Conservation (phyloP, 2,113 vertebrate species). For the Hiodon tergisus region DNA sequence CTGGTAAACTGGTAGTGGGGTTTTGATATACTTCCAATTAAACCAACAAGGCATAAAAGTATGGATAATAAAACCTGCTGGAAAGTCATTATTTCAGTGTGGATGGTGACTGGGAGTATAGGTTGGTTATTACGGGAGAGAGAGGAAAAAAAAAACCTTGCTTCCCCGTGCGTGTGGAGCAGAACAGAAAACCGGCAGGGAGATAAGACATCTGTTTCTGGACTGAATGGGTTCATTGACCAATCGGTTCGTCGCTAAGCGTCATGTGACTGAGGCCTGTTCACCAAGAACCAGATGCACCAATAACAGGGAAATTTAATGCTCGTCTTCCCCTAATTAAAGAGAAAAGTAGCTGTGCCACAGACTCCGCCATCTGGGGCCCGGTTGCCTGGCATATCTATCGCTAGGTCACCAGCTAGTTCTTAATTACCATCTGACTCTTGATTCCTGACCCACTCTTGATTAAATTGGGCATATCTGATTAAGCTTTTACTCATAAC, state of each 20-base stretch:
- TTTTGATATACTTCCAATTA: no score
- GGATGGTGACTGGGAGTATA: no score
- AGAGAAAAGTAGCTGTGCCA: not conserved
- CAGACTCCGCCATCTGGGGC: no score
- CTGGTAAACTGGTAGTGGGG: no score
- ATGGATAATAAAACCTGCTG: no score
- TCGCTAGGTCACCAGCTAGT: not conserved
- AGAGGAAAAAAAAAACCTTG: not conserved
- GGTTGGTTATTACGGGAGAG: no score
- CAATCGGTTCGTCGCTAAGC: slow-evolving; percentile 53
- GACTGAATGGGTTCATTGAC: slow-evolving; percentile 58
- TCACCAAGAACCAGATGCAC: slow-evolving; percentile 52
- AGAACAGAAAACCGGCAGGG: slow-evolving; percentile 63
- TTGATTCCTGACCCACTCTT: no score
- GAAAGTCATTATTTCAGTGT: no score
- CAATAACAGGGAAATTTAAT: slow-evolving; percentile 42
- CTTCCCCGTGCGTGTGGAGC: slow-evolving; percentile 28
- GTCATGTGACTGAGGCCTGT: slow-evolving; percentile 54
- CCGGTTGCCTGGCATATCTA: not conserved
- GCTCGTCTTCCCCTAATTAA: slow-evolving; percentile 20
- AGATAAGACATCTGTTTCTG: slow-evolving; percentile 69
- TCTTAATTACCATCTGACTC: not conserved
- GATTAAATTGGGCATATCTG: no score
- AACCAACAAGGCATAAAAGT: no score
- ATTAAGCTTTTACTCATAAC: no score